Evolutionary conservation across 2,113 vertebrate genomes (phyloP).

Genomic region (Hippocampus abdominalis): DNA sequence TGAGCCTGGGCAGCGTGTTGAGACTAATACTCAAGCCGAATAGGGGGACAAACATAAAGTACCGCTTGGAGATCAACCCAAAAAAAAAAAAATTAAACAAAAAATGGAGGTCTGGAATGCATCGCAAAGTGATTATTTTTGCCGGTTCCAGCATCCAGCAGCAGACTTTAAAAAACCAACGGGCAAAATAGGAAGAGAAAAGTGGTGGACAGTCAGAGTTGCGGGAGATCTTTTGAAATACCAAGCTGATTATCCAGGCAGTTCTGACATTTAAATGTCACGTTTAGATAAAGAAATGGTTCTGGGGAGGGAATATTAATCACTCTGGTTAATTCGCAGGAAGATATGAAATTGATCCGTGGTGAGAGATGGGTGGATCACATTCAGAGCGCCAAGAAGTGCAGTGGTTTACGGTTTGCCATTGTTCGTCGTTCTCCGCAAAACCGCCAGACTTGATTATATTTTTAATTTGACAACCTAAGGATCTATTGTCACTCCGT

Average conservation of each 20-base stretch:
- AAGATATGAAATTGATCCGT: slow-evolving; percentile 30
- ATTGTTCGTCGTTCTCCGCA: neutral
- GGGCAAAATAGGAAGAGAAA: too few relatives aligned
- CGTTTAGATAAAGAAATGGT: slow-evolving; percentile 65
- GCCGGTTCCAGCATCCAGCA: neutral
- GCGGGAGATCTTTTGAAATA: slow-evolving; percentile 58
- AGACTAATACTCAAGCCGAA: neutral
- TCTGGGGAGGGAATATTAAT: slow-evolving; percentile 61
- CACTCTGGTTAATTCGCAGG: slow-evolving; percentile 41
- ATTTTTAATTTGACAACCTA: neutral
- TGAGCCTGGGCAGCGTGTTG: neutral
- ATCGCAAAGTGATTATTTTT: neutral
- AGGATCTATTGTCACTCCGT: too few relatives aligned
- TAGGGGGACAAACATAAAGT: neutral
- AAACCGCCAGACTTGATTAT: neutral
- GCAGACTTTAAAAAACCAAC: too few relatives aligned
- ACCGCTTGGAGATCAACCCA: neutral
- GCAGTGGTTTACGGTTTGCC: neutral
- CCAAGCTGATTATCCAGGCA: slow-evolving; percentile 59
- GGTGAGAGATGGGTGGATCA: neutral
- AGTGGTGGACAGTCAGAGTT: slow-evolving; percentile 12
- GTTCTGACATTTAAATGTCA: slow-evolving; percentile 72
- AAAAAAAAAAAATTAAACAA: neutral
- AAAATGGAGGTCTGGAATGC: neutral
- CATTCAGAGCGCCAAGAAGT: neutral